phyloP scores from a whole-genome alignment of 2,888 invertebrate species.

The Pherbina coryleti region DNA sequence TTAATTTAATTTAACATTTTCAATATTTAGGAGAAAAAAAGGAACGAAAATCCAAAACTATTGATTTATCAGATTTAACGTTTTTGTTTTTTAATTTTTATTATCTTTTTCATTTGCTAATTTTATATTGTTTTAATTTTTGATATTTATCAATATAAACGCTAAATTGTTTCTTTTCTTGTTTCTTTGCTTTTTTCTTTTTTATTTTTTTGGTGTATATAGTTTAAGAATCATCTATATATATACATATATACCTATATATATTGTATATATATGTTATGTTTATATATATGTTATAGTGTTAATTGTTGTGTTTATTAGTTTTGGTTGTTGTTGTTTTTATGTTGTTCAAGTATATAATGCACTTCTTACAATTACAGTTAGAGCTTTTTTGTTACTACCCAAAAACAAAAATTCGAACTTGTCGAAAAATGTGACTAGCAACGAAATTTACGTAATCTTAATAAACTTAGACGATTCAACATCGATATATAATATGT shows the following conservation, averaged over 20 bases:
- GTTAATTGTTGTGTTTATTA: constrained; percentile 1
- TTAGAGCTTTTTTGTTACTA: constrained; percentile 4
- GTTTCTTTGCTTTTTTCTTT: not conserved
- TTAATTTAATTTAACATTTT: constrained; percentile 5
- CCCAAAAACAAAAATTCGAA: not conserved
- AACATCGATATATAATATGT: not conserved
- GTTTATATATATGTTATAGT: constrained; percentile 8
- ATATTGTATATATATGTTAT: not conserved
- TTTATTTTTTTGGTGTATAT: too few relatives aligned
- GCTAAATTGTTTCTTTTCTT: not conserved
- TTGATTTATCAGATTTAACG: not conserved
- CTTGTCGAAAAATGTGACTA: not conserved
- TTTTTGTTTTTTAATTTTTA: not conserved
- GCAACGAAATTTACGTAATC: not conserved
- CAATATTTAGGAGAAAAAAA: constrained; percentile 12
- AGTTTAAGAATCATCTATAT: not conserved
- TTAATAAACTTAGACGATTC: not conserved
- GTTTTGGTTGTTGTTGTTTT: constrained; percentile 11
- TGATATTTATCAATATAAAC: not conserved
- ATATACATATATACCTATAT: constrained; percentile 7
- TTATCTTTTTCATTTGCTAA: not conserved
- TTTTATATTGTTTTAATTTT: not conserved
- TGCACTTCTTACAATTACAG: constrained; percentile 28
- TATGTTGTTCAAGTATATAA: constrained; percentile 12
- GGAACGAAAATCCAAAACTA: not conserved